A percentile compares a stretch with the other conserved stretches of the same genome.
phyloP scores from a whole-genome alignment of 2,797 vertebrate species.

The Gymnoscopelus microlampas region DNA sequence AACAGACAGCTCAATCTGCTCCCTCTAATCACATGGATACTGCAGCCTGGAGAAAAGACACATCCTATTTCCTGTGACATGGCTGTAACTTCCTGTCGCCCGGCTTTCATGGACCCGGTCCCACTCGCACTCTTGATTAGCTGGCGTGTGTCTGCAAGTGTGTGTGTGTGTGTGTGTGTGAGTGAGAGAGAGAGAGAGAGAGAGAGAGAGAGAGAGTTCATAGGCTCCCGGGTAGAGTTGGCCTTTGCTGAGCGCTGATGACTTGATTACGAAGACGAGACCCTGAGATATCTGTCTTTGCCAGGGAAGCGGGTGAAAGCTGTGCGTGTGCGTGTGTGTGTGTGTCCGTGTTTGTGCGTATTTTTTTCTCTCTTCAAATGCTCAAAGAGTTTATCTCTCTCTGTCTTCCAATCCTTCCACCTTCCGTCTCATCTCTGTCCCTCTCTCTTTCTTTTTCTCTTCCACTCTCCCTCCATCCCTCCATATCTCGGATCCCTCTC shows the following conservation, averaged over 20 bases:
- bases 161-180: conserved; percentile 1
- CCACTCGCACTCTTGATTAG: conserved; percentile 62
- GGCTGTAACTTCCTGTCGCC: conserved; percentile 72
- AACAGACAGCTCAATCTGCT: conserved; percentile 78
- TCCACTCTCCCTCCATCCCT: background rate
- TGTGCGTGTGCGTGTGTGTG: background rate
- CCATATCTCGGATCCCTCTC: background rate
- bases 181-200: background rate
- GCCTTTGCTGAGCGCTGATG: conserved; percentile 42
- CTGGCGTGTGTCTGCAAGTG: background rate
- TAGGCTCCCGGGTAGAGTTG: conserved; percentile 36
- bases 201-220: conserved; percentile 43
- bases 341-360: conserved; percentile 26
- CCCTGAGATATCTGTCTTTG: conserved; percentile 58
- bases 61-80: conserved; percentile 81
- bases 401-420: background rate
- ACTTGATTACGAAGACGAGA: conserved; percentile 63
- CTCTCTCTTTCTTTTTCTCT: background rate
- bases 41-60: conserved; percentile 68
- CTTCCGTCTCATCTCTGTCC: background rate
- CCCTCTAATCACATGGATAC: conserved; percentile 70
- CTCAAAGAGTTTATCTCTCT: conserved; percentile 31
- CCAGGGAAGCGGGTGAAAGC: conserved; percentile 27
- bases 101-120: conserved; percentile 58
- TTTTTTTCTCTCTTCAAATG: background rate